A percentile compares a stretch with the other conserved stretches of the same genome.
These are phyloP conservation scores for Bombus sibiricus DNA, from an alignment of 1,140 invertebrate species.

Conservation along the genomic window DNA sequence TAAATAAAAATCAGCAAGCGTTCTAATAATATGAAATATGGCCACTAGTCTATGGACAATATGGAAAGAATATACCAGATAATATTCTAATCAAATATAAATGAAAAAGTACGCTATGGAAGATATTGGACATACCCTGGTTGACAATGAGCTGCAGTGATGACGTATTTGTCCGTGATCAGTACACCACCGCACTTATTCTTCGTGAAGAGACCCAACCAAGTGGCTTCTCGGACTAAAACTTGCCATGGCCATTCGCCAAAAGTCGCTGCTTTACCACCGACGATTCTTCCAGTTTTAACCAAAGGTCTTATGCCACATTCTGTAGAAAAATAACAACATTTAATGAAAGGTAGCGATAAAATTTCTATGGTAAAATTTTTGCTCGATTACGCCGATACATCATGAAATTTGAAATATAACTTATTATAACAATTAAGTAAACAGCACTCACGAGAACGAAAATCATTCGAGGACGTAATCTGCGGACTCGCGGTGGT, in stretches of 20 bases:
- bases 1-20: too few species aligned
- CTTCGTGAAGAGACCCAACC: slow-evolving; percentile 97
- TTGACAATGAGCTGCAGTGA: slow-evolving; percentile 97
- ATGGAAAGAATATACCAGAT: too few species aligned
- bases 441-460: slow-evolving; percentile 66
- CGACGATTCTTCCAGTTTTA: slow-evolving; percentile 93
- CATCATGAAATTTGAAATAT: neutral
- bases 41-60: too few species aligned
- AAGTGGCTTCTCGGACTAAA: slow-evolving; percentile 94
- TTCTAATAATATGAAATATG: too few species aligned
- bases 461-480: slow-evolving; percentile 62
- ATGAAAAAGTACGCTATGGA: too few species aligned
- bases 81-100: neutral
- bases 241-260: slow-evolving; percentile 98
- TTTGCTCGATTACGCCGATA: neutral
- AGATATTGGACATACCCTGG: slow-evolving; percentile 87
- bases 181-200: slow-evolving; percentile 97
- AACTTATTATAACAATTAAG: neutral
- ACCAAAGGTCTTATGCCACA: slow-evolving; percentile 93
- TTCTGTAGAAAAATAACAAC: slow-evolving; percentile 84
- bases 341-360: too few species aligned
- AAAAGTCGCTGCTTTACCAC: slow-evolving; percentile 92
- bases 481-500: slow-evolving; percentile 43
- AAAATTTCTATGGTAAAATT: neutral
- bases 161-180: slow-evolving; percentile 92